A percentile compares a stretch with the other conserved stretches of the same genome.
phyloP scores from a whole-genome alignment of 1,140 invertebrate species.

The fruit fly (Drosophila melanogaster) region DNA sequence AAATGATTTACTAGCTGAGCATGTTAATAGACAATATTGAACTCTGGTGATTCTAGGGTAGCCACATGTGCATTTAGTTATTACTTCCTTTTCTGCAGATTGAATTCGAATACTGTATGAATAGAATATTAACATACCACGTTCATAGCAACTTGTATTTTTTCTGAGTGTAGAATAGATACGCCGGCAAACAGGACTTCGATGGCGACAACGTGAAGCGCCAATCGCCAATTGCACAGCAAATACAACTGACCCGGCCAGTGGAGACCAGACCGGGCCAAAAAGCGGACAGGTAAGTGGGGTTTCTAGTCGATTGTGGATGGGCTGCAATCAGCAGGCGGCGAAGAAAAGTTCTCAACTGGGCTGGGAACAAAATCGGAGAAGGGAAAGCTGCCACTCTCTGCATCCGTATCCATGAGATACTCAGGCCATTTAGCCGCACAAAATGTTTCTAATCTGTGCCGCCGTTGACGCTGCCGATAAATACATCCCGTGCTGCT shows the following conservation, averaged over 20 bases:
- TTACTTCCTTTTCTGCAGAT: too few species aligned
- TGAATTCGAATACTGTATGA: too few species aligned
- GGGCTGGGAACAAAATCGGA: constrained; percentile 22
- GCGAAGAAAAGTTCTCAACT: constrained; percentile 17
- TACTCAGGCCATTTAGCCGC: constrained; percentile 62
- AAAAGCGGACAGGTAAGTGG: constrained; percentile 10
- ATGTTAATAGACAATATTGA: too few species aligned
- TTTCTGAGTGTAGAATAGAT: background rate
- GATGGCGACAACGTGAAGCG: constrained; percentile 23
- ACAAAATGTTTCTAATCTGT: constrained; percentile 74
- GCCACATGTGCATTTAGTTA: too few species aligned
- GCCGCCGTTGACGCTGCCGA: constrained; percentile 51
- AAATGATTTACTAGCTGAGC: background rate
- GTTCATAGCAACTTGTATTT: background rate
- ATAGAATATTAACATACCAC: too few species aligned
- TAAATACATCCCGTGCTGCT: constrained; percentile 49
- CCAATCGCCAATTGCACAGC: constrained; percentile 22
- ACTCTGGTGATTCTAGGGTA: too few species aligned
- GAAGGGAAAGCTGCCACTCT: constrained; percentile 36
- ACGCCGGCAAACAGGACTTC: constrained; percentile 21
- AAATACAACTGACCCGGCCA: constrained; percentile 27
- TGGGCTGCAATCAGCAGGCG: constrained; percentile 7
- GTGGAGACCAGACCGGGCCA: constrained; percentile 11
- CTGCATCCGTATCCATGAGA: constrained; percentile 69
- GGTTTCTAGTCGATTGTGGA: background rate